Conservation (phyloP, 2,888 invertebrate genomes). For the Drosophila nr. fundita region DNA sequence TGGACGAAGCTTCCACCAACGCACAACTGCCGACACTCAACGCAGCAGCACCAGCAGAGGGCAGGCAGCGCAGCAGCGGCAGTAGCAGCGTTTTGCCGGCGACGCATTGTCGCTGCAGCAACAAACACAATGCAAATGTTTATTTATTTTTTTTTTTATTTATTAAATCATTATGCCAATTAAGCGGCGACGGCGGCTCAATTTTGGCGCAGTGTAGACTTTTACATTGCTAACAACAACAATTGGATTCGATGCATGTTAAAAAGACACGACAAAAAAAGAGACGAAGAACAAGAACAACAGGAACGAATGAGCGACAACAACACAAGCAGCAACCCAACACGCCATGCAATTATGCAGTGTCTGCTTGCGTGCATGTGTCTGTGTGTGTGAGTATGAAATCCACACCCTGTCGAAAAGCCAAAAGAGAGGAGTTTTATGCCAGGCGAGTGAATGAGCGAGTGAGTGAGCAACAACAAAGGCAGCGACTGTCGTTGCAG, state of each 20-base stretch:
- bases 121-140: conserved; percentile 71
- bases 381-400: conserved; percentile 47
- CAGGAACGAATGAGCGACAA: conserved; percentile 28
- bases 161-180: conserved; percentile 82
- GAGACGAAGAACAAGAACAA: conserved; percentile 48
- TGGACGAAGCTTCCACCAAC: conserved; percentile 56
- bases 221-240: conserved; percentile 47
- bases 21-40: conserved; percentile 52
- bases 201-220: conserved; percentile 69
- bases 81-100: conserved; percentile 39
- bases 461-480: conserved; percentile 75
- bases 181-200: conserved; percentile 66
- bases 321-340: conserved; percentile 36
- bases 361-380: conserved; percentile 37
- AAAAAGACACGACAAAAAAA: conserved; percentile 51
- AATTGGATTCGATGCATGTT: conserved; percentile 47
- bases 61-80: conserved; percentile 15
- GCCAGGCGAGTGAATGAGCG: conserved; percentile 18
- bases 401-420: conserved; percentile 63
- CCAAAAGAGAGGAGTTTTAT: conserved; percentile 53
- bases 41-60: conserved; percentile 16
- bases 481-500: conserved; percentile 53
- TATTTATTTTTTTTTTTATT: conserved; percentile 76
- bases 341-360: conserved; percentile 76
- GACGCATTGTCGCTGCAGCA: conserved; percentile 59